Base-by-base conservation (phyloP, 2,113 vertebrate genomes). In the Tupaia tana region DNA sequence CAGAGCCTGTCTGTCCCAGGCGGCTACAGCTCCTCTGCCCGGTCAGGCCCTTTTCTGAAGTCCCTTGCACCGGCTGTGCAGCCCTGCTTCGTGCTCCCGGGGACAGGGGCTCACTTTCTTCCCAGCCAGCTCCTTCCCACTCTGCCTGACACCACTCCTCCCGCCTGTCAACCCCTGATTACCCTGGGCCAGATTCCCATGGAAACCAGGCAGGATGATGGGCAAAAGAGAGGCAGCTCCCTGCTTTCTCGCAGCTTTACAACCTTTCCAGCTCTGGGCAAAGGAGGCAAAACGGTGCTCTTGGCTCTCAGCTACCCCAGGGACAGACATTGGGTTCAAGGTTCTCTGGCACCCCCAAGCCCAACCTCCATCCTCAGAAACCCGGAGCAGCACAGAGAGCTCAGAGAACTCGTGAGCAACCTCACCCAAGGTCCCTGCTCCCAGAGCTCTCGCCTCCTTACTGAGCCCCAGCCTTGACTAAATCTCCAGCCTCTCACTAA, bases 201-300 rank as follows among this genome's bases (percentile, higher is more conserved):
- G 90, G 92, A 86, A 93, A 91, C 79, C 61, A 63, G 91, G 75
- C 89, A 91, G 29, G 75, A 66, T 77, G 77, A 82, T 1, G 34
- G 64, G 89, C 73, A 77, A 78, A 56, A 73, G 27, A 78, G 74
- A 73, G 34, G 64, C 89, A 94, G 89, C 70, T 54, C 7, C 43
- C 70, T 87, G 54, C 66, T 34, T 89, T 91, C 73, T 71, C 43
- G 58, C 34, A 54, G n/a, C n/a, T 43, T 80, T 95, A 29, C 6
- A n/a, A n/a, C 24, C 66, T 88, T 82, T 52, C 29, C 63, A 82
- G 63, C 66, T n/a, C 75, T n/a, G 80, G n/a, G 29, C 22, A 70
- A 80, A 88, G 10, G 7, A 67, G 22, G 73, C 34, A 64, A 87
- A 84, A 83, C 71, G 14, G 63, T 18, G 69, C 75, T 87, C 43